Percentiles rank a stretch among this genome's conserved stretches.
phyloP scores from a whole-genome alignment of 2,113 vertebrate genomes.

The Archilochus colubris region DNA sequence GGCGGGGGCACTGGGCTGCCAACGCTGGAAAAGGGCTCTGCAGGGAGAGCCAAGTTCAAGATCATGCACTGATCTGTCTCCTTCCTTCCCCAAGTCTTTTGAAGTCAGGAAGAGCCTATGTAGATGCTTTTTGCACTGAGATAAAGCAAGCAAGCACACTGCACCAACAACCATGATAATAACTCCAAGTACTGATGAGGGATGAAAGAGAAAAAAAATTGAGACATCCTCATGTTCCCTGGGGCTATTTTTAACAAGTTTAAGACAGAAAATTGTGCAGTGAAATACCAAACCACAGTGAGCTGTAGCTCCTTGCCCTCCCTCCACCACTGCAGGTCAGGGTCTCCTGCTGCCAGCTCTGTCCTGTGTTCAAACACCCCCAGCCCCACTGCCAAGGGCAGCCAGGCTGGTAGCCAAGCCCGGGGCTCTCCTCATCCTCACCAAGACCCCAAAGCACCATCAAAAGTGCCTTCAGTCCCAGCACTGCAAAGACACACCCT shows the following conservation, averaged over 20 bases:
- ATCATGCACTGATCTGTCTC: fast-evolving
- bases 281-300: fast-evolving
- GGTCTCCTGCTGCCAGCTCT: no score
- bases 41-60: not conserved
- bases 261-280: not conserved
- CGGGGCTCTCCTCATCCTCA: fast-evolving
- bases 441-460: fast-evolving
- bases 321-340: no score
- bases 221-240: not conserved
- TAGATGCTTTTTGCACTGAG: not conserved
- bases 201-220: not conserved
- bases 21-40: fast-evolving
- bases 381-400: no score
- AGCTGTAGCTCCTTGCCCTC: no score
- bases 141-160: not conserved
- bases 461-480: not conserved
- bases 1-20: not conserved
- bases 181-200: not conserved
- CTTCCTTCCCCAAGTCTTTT: not conserved
- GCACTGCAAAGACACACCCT: fast-evolving
- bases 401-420: fast-evolving
- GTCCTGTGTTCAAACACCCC: no score
- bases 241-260: fast-evolving
- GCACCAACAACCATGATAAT: fast-evolving
- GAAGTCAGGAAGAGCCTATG: not conserved